Evolutionary conservation across 2,797 vertebrate species (phyloP).

Genomic region (Poecilia wingei): DNA sequence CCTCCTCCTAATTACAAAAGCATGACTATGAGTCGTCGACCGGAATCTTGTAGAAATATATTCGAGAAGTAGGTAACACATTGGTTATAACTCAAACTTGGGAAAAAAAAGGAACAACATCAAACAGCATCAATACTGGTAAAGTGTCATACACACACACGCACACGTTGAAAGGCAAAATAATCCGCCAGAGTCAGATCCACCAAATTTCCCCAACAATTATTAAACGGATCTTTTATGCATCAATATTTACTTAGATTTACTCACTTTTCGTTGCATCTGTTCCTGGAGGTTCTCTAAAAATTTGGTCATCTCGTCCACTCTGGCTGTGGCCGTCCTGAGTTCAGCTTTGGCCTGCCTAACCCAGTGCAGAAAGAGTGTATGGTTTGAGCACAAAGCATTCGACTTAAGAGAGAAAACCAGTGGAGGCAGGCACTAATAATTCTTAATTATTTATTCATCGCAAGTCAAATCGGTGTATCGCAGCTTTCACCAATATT

Average conservation of each 20-base stretch:
- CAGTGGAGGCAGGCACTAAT: neutral
- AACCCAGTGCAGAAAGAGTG: conserved; percentile 10
- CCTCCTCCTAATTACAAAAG: conserved; percentile 84
- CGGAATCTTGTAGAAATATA: neutral
- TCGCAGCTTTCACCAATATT: neutral
- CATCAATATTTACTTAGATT: neutral
- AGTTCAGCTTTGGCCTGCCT: conserved; percentile 89
- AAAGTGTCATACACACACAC: neutral
- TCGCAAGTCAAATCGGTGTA: neutral
- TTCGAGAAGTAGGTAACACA: neutral
- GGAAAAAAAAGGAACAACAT: neutral
- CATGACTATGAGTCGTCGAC: neutral
- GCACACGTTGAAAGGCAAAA: neutral
- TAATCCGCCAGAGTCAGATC: neutral
- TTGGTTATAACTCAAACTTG: neutral
- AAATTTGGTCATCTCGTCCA: conserved; percentile 87
- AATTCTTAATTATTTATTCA: neutral
- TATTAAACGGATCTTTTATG: neutral
- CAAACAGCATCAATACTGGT: neutral
- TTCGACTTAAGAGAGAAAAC: neutral
- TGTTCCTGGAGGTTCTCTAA: conserved; percentile 84
- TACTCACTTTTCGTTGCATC: conserved; percentile 85
- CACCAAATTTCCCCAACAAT: neutral
- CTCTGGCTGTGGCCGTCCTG: conserved; percentile 83
- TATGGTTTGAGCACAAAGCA: neutral